Evolutionary conservation across 2,113 vertebrate genomes (phyloP).

Genomic region (Thalassarche chlororhynchos): DNA sequence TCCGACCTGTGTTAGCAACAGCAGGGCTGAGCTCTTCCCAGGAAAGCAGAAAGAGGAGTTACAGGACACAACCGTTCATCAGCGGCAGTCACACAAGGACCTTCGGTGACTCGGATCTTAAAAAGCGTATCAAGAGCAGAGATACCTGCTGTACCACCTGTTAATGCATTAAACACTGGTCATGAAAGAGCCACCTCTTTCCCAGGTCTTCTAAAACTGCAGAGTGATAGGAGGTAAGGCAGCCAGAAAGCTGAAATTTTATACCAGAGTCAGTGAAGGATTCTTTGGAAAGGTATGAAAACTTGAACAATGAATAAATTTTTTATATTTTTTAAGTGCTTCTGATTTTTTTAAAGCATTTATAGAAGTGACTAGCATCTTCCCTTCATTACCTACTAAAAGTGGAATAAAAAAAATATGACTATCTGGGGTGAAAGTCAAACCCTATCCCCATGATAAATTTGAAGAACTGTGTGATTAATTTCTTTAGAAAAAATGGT

Average conservation of each 20-base stretch:
- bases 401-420: background rate
- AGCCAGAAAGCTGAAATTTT: background rate
- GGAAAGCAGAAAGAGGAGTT: background rate
- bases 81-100: background rate
- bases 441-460: background rate
- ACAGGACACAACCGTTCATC: background rate
- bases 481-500: background rate
- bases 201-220: background rate
- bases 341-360: background rate
- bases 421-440: background rate
- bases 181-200: background rate
- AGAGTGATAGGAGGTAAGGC: background rate
- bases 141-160: background rate
- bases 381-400: background rate
- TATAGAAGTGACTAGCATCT: background rate
- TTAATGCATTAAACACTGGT: background rate
- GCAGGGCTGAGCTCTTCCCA: background rate
- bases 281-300: background rate
- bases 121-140: background rate
- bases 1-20: background rate
- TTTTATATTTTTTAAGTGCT: background rate
- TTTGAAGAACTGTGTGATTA: background rate
- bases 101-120: background rate
- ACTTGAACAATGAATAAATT: background rate
- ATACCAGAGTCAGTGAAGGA: background rate